A percentile compares a stretch with the other conserved stretches of the same genome.
Conservation (phyloP, 2,113 vertebrate genomes). For the Acinonyx jubatus region DNA sequence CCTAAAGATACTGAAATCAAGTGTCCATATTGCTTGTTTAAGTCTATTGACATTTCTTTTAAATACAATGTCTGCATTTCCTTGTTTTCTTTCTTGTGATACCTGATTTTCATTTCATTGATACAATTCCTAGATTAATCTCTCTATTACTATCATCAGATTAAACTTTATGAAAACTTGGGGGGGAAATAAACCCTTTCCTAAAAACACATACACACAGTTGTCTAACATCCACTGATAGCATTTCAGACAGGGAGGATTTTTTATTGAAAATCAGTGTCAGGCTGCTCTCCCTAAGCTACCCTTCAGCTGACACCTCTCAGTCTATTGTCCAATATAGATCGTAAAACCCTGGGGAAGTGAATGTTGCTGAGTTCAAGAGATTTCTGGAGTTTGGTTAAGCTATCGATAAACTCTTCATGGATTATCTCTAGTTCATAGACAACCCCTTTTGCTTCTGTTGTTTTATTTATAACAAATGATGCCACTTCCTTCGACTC, state of each 20-base stretch:
- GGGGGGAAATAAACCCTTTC: not conserved
- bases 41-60: not conserved
- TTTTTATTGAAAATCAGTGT: not conserved
- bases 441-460: not conserved
- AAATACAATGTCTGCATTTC: not conserved
- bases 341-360: not conserved
- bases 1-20: not conserved
- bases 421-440: not conserved
- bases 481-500: not conserved
- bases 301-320: not conserved
- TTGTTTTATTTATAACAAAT: conserved; percentile 25
- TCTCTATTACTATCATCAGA: not conserved
- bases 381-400: conserved; percentile 44
- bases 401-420: conserved; percentile 41
- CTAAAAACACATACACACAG: not conserved
- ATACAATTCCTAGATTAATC: conserved; percentile 24
- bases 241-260: not conserved
- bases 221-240: not conserved
- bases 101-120: not conserved
- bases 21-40: not conserved
- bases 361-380: conserved; percentile 16
- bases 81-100: not conserved
- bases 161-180: not conserved
- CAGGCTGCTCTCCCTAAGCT: not conserved
- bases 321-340: not conserved